Evolutionary conservation across 2,888 invertebrate species (phyloP).

Genomic region (Cartodere bifasciata): DNA sequence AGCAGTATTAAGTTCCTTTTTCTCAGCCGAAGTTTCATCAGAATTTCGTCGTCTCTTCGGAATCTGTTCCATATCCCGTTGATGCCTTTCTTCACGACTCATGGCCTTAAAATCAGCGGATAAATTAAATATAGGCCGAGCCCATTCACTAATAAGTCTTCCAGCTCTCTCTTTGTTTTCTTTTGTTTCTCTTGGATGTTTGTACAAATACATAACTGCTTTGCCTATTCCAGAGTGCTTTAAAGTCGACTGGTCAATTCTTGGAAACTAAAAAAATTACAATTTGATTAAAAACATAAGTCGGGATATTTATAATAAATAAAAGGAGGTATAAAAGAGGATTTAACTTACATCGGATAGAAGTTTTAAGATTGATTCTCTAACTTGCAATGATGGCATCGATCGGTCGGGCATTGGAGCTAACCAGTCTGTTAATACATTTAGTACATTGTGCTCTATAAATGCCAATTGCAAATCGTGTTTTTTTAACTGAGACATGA

Average conservation of each 20-base stretch:
- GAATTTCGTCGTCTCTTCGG: conserved; percentile 41
- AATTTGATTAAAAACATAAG: conserved; percentile 6
- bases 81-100: conserved; percentile 85
- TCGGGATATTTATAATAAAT: too few relatives aligned
- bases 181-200: conserved; percentile 95
- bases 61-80: conserved; percentile 82
- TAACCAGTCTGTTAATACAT: conserved; percentile 91
- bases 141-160: conserved; percentile 93
- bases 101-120: conserved; percentile 86
- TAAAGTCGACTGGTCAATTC: conserved; percentile 75
- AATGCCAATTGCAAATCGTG: conserved; percentile 92
- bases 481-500: conserved; percentile 87
- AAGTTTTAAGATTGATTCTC: conserved; percentile 74
- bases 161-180: conserved; percentile 83
- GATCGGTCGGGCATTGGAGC: conserved; percentile 97
- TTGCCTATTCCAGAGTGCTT: conserved; percentile 97
- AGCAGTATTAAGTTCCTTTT: conserved; percentile 51
- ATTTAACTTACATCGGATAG: conserved; percentile 61
- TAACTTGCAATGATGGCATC: conserved; percentile 85
- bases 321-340: too few relatives aligned
- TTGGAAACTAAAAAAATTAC: conserved; percentile 59
- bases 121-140: conserved; percentile 92
- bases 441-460: conserved; percentile 87
- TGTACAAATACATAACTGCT: conserved; percentile 98
- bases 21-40: conserved; percentile 37